phyloP scores from a whole-genome alignment of 2,888 invertebrate species.

The Amorpha juglandis region DNA sequence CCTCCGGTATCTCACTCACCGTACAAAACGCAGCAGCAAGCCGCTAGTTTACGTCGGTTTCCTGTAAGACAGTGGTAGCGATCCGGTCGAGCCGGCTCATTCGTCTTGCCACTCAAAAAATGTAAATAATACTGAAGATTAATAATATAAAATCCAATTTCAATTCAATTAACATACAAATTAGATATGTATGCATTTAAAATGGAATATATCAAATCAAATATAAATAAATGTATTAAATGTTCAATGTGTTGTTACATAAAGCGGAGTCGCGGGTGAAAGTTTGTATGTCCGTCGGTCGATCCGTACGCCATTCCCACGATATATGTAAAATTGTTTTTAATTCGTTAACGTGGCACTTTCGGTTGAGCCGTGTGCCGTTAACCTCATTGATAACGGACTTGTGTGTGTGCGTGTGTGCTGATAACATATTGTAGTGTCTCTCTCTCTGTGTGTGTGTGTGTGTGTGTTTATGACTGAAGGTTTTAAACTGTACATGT shows the following conservation, averaged over 20 bases:
- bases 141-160: too few species aligned
- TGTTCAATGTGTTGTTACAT: neutral
- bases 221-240: neutral
- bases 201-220: too few species aligned
- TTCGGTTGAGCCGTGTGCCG: conserved; percentile 16
- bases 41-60: too few species aligned
- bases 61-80: too few species aligned
- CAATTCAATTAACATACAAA: too few species aligned
- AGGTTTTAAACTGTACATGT: neutral
- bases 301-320: conserved; percentile 9
- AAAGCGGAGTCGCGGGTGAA: neutral
- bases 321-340: neutral
- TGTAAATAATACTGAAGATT: too few species aligned
- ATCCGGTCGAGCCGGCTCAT: too few species aligned
- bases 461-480: neutral
- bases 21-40: too few species aligned
- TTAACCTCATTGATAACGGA: conserved; percentile 24
- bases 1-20: too few species aligned
- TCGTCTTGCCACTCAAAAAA: too few species aligned
- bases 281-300: neutral
- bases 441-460: neutral
- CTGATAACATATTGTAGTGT: neutral
- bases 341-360: conserved; percentile 9
- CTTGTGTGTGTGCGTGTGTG: neutral
- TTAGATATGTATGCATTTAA: too few species aligned